Conservation (phyloP, 2,888 invertebrate species). For the Piscicola geometra region DNA sequence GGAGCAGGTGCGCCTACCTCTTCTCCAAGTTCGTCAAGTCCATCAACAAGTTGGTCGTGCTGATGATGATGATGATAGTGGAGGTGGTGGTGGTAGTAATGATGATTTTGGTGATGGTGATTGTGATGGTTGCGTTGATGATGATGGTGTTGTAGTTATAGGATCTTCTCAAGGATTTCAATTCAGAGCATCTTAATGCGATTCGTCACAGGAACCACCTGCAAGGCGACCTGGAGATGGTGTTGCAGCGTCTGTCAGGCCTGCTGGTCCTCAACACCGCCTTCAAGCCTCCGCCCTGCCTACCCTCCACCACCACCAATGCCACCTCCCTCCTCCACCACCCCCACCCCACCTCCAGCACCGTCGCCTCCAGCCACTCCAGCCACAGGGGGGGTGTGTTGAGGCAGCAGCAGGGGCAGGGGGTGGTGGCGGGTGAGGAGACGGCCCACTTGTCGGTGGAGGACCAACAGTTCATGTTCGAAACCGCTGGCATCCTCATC, state of each 20-base stretch:
- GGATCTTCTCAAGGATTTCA: not conserved
- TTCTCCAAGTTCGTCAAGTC: constrained; percentile 61
- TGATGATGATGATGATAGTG: too few species aligned
- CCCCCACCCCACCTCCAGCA: constrained; percentile 11
- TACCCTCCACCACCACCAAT: not conserved
- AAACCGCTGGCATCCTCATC: constrained; percentile 61
- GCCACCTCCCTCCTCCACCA: not conserved
- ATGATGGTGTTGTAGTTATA: not conserved
- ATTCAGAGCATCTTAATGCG: not conserved
- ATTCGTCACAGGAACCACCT: constrained; percentile 52
- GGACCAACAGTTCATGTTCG: constrained; percentile 62
- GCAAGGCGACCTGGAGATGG: constrained; percentile 57
- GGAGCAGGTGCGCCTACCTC: constrained; percentile 60
- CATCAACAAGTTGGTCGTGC: constrained; percentile 56
- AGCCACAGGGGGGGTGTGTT: not conserved
- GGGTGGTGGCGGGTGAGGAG: constrained; percentile 49
- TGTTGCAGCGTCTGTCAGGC: constrained; percentile 59
- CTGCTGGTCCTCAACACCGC: constrained; percentile 58
- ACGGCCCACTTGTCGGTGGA: constrained; percentile 56
- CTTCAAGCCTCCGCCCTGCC: not conserved
- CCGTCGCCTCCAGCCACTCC: not conserved
- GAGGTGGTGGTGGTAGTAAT: too few species aligned
- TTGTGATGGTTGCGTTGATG: too few species aligned
- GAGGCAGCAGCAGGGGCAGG: too few species aligned
- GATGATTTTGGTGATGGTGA: too few species aligned